Evolutionary conservation across 2,113 vertebrate species (phyloP), one percentile per base, ranked within the genome.

Genomic region (Pycnonotus jocosus): DNA sequence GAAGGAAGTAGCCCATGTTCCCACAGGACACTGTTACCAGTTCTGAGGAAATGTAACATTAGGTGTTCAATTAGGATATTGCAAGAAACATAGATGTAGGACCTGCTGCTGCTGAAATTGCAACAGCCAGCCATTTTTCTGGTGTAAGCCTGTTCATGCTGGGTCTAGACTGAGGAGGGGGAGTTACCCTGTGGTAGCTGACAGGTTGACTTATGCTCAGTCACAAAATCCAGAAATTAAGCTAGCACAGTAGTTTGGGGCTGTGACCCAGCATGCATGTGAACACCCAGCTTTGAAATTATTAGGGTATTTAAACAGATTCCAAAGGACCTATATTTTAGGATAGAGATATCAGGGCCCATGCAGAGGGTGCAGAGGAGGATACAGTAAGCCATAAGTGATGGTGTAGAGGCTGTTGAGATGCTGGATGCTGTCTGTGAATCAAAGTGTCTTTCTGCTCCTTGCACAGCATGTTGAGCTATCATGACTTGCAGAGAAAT

Each of bases 321-420:
- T 74, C 17, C 30, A 45, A 37, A 71, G 14, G 23, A 57, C 19
- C 15, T 72, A 12, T n/a, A 42, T 66, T 72, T 56, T 38, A 56
- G 24, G 22, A 5, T 64, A 40, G 24, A 56, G 23, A 17, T 35
- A 37, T 23, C 20, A 35, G 17, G 4, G 6, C 30, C 18, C 12
- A 3, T 72, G 19, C 33, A 22, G 61, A 47, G 20, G 6, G 12
- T 9, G 3, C 56, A 17, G 2, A 1, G 18, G 16, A 72, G n/a
- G 47, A 28, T 28, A 5, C 2, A 1, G 10, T 80, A 70, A 82
- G 10, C 11, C 0, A 0, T 40, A 40, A 61, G 11, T 44, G 20
- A 12, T 81, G 42, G 23, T 7, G 1, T 31, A 11, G 48, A 56
- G 42, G 24, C n/a, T 61, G 19, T 53, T 50, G n/a, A 23, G 33